A percentile compares a stretch with the other conserved stretches of the same genome.
phyloP scores from a whole-genome alignment of 2,113 vertebrate genomes.

The Pterocles burchelli region DNA sequence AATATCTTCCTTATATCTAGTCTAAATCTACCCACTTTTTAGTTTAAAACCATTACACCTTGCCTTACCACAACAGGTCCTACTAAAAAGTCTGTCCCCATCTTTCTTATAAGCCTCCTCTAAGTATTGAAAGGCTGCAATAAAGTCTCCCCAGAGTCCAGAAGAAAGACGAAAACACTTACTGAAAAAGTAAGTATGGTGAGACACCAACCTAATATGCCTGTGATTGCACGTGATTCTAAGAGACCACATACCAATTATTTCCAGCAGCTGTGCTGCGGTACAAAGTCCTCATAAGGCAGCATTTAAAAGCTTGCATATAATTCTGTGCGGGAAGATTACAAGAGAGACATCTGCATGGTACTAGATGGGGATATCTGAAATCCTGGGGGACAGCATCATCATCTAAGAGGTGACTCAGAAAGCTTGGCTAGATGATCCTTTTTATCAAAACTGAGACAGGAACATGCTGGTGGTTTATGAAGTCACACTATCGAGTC shows the following conservation, averaged over 20 bases:
- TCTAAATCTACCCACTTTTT: too few relatives aligned
- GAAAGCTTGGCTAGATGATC: background rate
- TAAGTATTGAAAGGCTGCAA: background rate
- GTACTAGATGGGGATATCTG: background rate
- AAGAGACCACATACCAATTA: background rate
- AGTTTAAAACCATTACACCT: too few relatives aligned
- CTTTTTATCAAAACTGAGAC: background rate
- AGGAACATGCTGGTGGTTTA: background rate
- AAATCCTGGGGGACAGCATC: background rate
- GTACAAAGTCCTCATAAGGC: background rate
- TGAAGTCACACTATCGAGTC: background rate
- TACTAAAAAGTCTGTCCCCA: too few relatives aligned
- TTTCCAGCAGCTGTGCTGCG: background rate
- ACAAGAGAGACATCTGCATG: background rate
- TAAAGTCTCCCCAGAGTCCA: background rate
- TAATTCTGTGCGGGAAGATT: background rate
- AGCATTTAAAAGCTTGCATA: background rate
- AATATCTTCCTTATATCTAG: too few relatives aligned
- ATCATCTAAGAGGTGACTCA: background rate
- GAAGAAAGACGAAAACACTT: background rate
- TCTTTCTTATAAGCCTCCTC: too few relatives aligned
- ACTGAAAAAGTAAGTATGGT: background rate
- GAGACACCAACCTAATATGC: background rate
- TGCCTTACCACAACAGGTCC: too few relatives aligned
- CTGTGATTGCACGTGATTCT: background rate